Percentiles rank a stretch among this genome's conserved stretches.
Evolutionary conservation across 2,113 vertebrate genomes (phyloP).

Genomic region (Numida meleagris): DNA sequence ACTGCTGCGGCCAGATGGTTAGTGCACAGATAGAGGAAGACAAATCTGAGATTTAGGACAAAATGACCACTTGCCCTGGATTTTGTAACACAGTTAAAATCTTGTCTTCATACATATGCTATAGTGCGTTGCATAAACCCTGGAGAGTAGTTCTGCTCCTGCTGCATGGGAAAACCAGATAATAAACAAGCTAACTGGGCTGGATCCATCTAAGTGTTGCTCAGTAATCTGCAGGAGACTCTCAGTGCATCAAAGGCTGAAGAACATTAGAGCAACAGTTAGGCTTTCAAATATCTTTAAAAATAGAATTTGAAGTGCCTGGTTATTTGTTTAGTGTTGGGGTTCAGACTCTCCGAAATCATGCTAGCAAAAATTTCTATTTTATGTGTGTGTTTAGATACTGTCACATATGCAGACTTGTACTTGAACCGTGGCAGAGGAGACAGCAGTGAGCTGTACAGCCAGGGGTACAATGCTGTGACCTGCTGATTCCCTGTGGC

Average conservation of each 20-base stretch:
- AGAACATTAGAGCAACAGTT: not conserved
- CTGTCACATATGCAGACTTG: rapidly evolving
- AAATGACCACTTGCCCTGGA: not conserved
- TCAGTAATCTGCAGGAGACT: not conserved
- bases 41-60: constrained; percentile 1
- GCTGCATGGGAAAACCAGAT: not conserved
- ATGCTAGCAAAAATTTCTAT: not conserved
- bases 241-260: not conserved
- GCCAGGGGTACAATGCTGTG: rapidly evolving
- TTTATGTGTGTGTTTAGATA: not conserved
- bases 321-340: not conserved
- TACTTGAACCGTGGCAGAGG: not conserved
- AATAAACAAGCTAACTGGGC: not conserved
- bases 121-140: not conserved
- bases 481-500: not conserved
- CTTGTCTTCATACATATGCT: not conserved
- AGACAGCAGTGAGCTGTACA: not conserved
- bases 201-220: not conserved
- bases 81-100: not conserved
- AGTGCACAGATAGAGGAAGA: not conserved
- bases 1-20: not conserved
- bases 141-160: not conserved
- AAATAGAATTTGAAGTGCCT: not conserved
- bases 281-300: not conserved
- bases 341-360: not conserved